A percentile compares a stretch with the other conserved stretches of the same genome.
phyloP scores from a whole-genome alignment of 2,888 invertebrate genomes.

The Reticulitermes lucifugus region DNA sequence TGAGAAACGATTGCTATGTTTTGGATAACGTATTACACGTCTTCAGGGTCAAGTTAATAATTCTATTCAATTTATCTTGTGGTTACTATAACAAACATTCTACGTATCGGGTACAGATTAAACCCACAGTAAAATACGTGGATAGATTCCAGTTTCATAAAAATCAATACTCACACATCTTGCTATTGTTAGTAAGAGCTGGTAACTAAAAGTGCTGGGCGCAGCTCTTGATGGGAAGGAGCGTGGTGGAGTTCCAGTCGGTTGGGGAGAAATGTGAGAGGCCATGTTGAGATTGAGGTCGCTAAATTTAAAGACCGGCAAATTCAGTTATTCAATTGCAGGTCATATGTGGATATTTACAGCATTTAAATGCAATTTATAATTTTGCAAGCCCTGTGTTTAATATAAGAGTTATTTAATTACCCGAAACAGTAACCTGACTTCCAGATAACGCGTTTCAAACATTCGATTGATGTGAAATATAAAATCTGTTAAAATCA shows the following conservation, averaged over 20 bases:
- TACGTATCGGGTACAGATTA: no score
- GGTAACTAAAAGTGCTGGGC: background rate
- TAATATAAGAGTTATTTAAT: background rate
- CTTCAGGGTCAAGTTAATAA: no score
- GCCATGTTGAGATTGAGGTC: background rate
- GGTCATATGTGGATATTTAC: background rate
- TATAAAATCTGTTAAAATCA: slow-evolving; percentile 24
- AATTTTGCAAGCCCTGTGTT: background rate
- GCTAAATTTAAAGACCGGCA: background rate
- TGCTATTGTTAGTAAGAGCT: background rate
- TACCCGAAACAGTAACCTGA: background rate
- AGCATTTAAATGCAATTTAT: background rate
- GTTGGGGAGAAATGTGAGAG: background rate
- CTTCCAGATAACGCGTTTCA: background rate
- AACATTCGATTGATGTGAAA: background rate
- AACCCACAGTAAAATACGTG: no score
- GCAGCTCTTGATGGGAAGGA: background rate
- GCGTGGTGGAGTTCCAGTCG: background rate
- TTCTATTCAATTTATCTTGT: no score
- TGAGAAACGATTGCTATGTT: no score
- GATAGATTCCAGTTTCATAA: background rate
- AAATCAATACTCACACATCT: background rate
- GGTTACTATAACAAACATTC: no score
- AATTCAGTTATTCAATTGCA: background rate
- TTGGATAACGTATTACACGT: no score